Evolutionary conservation across 1,140 invertebrate genomes (phyloP), one percentile per base, ranked within the genome.

Genomic region (Neocloeon triangulifer): DNA sequence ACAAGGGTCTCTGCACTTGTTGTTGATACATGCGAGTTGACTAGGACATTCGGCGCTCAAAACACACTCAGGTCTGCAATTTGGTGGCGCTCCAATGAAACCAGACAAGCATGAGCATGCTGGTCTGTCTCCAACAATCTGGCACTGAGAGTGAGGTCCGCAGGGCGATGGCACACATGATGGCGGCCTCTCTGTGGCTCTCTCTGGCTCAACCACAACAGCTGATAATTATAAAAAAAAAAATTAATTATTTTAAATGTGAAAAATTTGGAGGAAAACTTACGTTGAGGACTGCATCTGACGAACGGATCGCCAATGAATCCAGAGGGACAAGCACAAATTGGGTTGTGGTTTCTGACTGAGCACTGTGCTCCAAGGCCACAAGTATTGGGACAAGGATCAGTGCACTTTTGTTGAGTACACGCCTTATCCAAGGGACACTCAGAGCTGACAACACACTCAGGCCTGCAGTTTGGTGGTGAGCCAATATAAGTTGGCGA

Each of bases 121-220:
- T 21, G 75, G 72, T 37, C 61, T 66, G 28, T 66, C 69, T 25
- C 62, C 61, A 26, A 71, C 56, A 12, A 75, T 57, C 45, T 71
- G 69, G 45, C 80, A 85, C 34, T 73, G 61, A 1, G 77, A 72
- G 45, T 82, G 76, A 1, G 75, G 73, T 14, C 80, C 80, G 44
- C 79, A 86, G 1, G 79, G 76, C 12, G 68, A 74, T 37, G 72
- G 75, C 19, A 60, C 62, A 46, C 78, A 81, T 6, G 73, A 73
- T 37, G 69, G 69, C 32, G 64, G 65, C 38, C 58, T 49, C 50
- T 69, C 66, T 19, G 69, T 68, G 37, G 50, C n/a, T n/a, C n/a
- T n/a, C n/a, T n/a, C 41, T 39, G 50, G 28, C 38, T 60, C 52
- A 41, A 37, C 44, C 15, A 43, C 41, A 3, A 43, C 43, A 31